phyloP scores from a whole-genome alignment of 2,888 invertebrate genomes.

The Phorcus lineatus region DNA sequence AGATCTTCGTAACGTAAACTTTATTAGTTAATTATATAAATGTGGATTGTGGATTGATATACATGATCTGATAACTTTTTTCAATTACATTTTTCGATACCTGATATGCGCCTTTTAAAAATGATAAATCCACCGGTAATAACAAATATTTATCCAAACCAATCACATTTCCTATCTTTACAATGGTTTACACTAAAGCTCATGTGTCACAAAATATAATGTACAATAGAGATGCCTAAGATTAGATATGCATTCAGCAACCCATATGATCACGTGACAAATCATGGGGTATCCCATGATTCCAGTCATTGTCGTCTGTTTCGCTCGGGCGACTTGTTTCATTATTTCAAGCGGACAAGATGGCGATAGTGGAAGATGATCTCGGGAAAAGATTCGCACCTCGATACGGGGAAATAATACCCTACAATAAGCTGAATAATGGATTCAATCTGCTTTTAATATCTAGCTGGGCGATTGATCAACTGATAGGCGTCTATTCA shows the following conservation, averaged over 20 bases:
- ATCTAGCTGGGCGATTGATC: neutral
- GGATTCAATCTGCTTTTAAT: neutral
- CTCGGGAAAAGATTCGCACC: neutral
- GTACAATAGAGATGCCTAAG: neutral
- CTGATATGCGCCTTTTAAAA: neutral
- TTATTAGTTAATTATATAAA: no score
- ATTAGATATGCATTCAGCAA: neutral
- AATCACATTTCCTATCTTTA: neutral
- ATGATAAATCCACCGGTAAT: neutral
- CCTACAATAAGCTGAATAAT: slow-evolving; percentile 13
- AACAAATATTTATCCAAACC: neutral
- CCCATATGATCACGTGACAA: neutral
- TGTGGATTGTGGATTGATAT: no score
- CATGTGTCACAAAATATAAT: neutral
- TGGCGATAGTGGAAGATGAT: slow-evolving; percentile 13
- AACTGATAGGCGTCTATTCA: slow-evolving; percentile 4
- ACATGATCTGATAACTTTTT: neutral
- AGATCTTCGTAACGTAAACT: no score
- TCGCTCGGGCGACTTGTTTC: slow-evolving; percentile 3
- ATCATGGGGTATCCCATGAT: neutral
- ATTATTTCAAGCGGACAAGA: slow-evolving; percentile 10
- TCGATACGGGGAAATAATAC: slow-evolving; percentile 9
- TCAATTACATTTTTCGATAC: neutral
- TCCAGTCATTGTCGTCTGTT: neutral
- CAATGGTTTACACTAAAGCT: neutral